phyloP scores from a whole-genome alignment of 1,140 invertebrate genomes.

The Caerostris darwini region DNA sequence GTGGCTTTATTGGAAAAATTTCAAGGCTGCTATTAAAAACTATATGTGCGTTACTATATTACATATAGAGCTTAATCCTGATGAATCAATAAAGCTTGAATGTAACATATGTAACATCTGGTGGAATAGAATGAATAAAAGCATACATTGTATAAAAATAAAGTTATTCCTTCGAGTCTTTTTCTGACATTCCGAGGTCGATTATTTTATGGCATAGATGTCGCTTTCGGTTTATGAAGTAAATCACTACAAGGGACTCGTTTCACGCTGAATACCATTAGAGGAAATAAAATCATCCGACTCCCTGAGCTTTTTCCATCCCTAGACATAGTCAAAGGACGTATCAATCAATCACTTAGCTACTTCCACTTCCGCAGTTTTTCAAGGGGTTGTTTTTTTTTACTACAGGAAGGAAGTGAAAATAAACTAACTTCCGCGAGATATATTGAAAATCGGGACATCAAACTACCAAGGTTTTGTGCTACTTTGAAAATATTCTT shows the following conservation, averaged over 20 bases:
- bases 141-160: neutral
- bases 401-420: constrained; percentile 31
- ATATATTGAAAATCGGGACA: neutral
- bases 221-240: constrained; percentile 8
- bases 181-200: neutral
- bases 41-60: no score
- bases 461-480: neutral
- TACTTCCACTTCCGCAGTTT: constrained; percentile 8
- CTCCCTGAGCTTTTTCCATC: constrained; percentile 6
- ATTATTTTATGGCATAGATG: constrained; percentile 8
- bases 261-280: constrained; percentile 31
- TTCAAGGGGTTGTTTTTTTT: neutral
- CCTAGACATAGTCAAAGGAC: constrained; percentile 14
- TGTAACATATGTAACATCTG: neutral
- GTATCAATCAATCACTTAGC: constrained; percentile 42
- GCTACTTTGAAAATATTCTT: neutral
- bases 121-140: neutral
- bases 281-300: constrained; percentile 7
- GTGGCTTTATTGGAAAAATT: no score
- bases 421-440: constrained; percentile 9
- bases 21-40: no score
- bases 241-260: constrained; percentile 35
- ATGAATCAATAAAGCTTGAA: no score
- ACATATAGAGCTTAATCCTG: no score
- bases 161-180: neutral